Conservation (phyloP, 2,113 vertebrate genomes). For the Polypterus senegalus region DNA sequence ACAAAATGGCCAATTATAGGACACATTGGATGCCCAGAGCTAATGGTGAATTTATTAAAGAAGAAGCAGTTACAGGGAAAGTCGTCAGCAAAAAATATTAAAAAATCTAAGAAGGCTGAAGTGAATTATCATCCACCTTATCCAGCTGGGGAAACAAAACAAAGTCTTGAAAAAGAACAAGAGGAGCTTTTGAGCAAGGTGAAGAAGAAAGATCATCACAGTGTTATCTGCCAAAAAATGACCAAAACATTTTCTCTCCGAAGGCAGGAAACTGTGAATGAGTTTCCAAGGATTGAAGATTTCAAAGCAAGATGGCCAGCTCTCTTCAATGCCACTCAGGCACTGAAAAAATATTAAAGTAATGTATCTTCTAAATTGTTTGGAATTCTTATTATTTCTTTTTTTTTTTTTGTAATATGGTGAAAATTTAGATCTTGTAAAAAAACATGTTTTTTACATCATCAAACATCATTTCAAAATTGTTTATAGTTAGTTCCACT, state of each 20-base stretch:
- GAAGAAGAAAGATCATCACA: constrained; percentile 18
- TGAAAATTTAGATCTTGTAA: no score
- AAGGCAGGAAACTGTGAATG: constrained; percentile 5
- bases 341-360: no score
- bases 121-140: constrained; percentile 17
- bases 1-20: constrained; percentile 11
- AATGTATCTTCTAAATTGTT: no score
- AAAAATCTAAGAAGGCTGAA: constrained; percentile 15
- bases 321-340: neutral
- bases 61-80: constrained; percentile 7
- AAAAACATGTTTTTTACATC: no score
- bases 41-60: constrained; percentile 15
- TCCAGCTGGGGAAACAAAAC: constrained; percentile 16
- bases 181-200: constrained; percentile 18
- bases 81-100: constrained; percentile 7
- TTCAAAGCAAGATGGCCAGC: constrained; percentile 11
- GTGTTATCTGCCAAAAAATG: constrained; percentile 16
- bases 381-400: no score
- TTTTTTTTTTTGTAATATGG: no score
- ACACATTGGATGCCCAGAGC: constrained; percentile 8
- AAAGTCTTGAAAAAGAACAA: constrained; percentile 12
- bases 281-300: constrained; percentile 5
- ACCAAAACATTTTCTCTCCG: constrained; percentile 17
- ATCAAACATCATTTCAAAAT: no score
- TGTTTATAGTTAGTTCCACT: no score